Evolutionary conservation across 2,797 vertebrate genomes (phyloP).

Genomic region (Xiphorhynchus erythropygius): DNA sequence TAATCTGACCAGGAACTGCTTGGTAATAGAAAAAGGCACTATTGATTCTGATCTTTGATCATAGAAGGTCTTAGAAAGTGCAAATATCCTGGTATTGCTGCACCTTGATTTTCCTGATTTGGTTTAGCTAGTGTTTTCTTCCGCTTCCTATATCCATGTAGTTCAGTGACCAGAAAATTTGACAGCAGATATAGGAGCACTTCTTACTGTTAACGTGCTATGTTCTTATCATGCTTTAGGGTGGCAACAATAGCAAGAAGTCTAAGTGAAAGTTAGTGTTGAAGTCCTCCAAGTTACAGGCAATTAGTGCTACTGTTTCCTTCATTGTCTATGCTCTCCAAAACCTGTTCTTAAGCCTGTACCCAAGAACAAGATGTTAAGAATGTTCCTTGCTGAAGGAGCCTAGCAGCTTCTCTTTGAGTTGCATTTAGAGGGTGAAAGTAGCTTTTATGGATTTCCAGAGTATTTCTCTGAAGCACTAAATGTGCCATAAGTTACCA

Average conservation of each 20-base stretch:
- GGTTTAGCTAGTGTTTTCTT: not conserved
- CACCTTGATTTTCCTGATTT: not conserved
- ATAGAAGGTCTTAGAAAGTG: not conserved
- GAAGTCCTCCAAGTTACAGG: not conserved
- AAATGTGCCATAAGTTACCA: not conserved
- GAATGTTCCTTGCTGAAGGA: not conserved
- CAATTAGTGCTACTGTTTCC: not conserved
- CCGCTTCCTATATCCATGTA: fast-evolving
- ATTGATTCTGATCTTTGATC: not conserved
- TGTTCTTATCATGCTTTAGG: not conserved
- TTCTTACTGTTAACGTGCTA: not conserved
- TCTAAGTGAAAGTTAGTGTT: not conserved
- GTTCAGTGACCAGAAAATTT: not conserved
- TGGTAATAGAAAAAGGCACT: not conserved
- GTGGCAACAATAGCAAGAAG: not conserved
- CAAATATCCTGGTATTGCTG: not conserved
- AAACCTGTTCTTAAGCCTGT: not conserved
- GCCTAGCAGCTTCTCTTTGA: not conserved
- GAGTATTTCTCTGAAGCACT: not conserved
- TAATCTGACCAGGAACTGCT: not conserved
- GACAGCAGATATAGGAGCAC: not conserved
- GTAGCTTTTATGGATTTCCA: not conserved
- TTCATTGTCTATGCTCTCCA: not conserved
- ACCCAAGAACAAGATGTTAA: not conserved
- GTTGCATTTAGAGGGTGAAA: not conserved